Base-by-base conservation (phyloP, 1,140 invertebrate species). In the Hormaphis cornu region DNA sequence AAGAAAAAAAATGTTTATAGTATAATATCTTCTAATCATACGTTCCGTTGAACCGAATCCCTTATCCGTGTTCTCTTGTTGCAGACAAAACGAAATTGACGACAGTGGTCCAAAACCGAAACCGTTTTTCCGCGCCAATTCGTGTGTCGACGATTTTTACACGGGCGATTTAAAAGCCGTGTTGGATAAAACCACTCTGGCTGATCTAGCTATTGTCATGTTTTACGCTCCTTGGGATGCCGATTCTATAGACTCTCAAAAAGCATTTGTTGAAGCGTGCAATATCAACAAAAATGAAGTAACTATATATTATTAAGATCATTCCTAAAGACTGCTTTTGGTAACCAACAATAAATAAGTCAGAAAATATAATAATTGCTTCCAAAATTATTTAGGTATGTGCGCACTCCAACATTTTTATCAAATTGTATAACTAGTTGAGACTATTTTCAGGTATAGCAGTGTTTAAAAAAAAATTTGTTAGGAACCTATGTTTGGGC, bases 201-300 rank as follows among this genome's bases (percentile, higher is more conserved):
- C 82, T 7, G 88, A 90, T 77, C 78, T 89, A 14, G 85, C 86
- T 58, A 89, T 93, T 81, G 83, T 92, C 37, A 90, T 93, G 88
- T 92, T 88, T 76, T 93, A 93, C 80, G 90, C 91, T 14, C 90
- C 90, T 0, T 94, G 91, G 91, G 89, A 91, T 83, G 86, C 89
- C 1, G 86, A 89, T 74, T 88, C 86, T 74, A 87, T 90, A 76
- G 79, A 81, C 75, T 81, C 86, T 1, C 81, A 84, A 69, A 75
- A 81, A 48, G 87, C 91, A 75, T 90, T 91, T 82, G 83, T 89
- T 76, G 83, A 80, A 73, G 85, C 86, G 70, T 71, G 70, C 44
- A 18, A 48, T 24, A 66, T 50, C n/a, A 66, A 66, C 42, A 66
- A 37, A 22, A 14, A 66, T 8, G 61, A 66, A 35, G 61, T 66